A percentile compares a stretch with the other conserved stretches of the same genome.
These are phyloP conservation scores for Notodonta dromedarius DNA, from an alignment of 2,888 invertebrate species.

Conservation along the genomic window DNA sequence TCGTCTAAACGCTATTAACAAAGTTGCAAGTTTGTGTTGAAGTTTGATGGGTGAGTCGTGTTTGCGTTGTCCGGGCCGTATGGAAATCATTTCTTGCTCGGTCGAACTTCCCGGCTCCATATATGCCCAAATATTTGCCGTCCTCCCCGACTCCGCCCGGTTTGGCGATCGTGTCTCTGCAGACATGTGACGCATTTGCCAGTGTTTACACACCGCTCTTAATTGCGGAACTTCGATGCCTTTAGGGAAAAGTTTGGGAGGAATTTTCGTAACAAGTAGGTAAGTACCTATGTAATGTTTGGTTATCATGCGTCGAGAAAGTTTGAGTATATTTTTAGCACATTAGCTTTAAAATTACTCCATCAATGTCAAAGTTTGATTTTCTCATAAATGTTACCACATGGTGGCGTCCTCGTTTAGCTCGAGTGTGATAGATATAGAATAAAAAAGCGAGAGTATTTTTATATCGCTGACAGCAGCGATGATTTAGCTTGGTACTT, in stretches of 20 bases:
- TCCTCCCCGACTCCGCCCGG: slow-evolving; percentile 60
- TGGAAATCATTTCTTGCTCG: slow-evolving; percentile 80
- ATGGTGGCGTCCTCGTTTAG: not conserved
- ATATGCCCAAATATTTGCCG: slow-evolving; percentile 71
- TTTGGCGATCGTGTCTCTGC: slow-evolving; percentile 68
- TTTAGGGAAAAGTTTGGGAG: slow-evolving; percentile 31
- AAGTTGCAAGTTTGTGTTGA: slow-evolving; percentile 76
- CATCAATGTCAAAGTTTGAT: not conserved
- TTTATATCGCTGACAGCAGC: not conserved
- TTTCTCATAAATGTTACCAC: not conserved
- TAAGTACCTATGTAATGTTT: not conserved
- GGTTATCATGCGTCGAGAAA: slow-evolving; percentile 5
- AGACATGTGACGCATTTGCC: slow-evolving; percentile 59
- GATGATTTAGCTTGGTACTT: slow-evolving; percentile 1
- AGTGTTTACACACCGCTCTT: slow-evolving; percentile 52
- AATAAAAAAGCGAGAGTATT: not conserved
- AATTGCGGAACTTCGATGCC: slow-evolving; percentile 53
- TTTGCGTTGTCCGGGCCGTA: slow-evolving; percentile 71
- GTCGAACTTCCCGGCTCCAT: slow-evolving; percentile 70
- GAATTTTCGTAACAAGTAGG: slow-evolving; percentile 18
- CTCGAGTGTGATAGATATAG: not conserved
- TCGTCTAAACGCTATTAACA: slow-evolving; percentile 77
- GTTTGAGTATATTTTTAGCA: not conserved
- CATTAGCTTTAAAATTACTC: not conserved
- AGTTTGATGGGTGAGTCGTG: slow-evolving; percentile 76